phyloP scores from a whole-genome alignment of 1,140 invertebrate species.

The Probaryconus sp. region DNA sequence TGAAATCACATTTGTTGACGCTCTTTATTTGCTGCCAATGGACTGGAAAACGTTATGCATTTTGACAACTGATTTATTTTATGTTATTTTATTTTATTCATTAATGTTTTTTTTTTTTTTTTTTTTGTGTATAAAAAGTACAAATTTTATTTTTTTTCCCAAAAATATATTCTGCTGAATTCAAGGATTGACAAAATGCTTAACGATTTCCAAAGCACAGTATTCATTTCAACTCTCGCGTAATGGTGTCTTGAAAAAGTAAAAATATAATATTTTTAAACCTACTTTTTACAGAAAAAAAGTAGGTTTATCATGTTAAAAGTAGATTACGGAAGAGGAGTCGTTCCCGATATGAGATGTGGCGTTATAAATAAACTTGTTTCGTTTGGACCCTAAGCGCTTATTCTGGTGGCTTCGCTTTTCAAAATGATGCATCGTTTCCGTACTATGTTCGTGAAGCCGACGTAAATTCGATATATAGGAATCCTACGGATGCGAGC shows the following conservation, averaged over 20 bases:
- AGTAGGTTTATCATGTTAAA: background rate
- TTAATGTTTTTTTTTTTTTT: too few relatives aligned
- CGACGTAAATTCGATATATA: slow-evolving; percentile 16
- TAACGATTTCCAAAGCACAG: too few relatives aligned
- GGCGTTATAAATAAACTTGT: slow-evolving; percentile 47
- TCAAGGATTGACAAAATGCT: too few relatives aligned
- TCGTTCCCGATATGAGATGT: slow-evolving; percentile 10
- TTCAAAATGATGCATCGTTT: slow-evolving; percentile 30
- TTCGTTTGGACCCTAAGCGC: slow-evolving; percentile 33
- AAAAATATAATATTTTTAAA: too few relatives aligned
- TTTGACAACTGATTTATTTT: too few relatives aligned
- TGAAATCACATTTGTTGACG: background rate
- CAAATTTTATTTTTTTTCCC: too few relatives aligned
- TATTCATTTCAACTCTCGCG: too few relatives aligned
- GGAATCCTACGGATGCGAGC: slow-evolving; percentile 1
- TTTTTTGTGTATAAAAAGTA: background rate
- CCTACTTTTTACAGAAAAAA: background rate
- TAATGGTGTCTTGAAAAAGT: too few relatives aligned
- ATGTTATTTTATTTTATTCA: too few relatives aligned
- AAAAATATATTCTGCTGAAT: too few relatives aligned
- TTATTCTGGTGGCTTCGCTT: slow-evolving; percentile 27
- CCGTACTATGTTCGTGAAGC: slow-evolving; percentile 8
- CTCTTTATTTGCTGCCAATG: background rate
- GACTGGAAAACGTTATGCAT: background rate
- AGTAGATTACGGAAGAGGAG: slow-evolving; percentile 19